phyloP scores from a whole-genome alignment of 2,888 invertebrate species.

The Xanthostigma xanthostigma region DNA sequence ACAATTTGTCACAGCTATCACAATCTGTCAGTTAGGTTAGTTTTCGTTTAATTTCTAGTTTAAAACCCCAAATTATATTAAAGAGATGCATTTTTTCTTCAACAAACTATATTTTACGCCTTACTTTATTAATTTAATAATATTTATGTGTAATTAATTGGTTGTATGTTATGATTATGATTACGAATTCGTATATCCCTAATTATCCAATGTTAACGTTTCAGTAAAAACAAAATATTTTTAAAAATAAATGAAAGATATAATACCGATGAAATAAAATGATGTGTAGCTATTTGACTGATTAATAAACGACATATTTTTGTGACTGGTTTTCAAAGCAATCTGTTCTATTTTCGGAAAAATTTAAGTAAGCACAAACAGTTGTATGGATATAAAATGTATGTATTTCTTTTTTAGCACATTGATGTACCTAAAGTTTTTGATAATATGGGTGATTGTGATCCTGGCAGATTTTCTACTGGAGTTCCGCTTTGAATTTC shows the following conservation, averaged over 20 bases:
- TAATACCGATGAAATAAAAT: no score
- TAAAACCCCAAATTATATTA: no score
- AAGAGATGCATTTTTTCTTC: no score
- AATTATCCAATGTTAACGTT: no score
- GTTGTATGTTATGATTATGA: no score
- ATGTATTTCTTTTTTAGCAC: conserved; percentile 52
- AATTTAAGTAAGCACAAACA: not conserved
- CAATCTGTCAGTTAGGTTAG: not conserved
- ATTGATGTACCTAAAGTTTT: conserved; percentile 86
- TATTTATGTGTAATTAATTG: no score
- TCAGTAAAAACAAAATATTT: no score
- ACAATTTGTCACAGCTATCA: not conserved
- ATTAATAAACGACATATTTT: not conserved
- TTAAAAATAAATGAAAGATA: no score
- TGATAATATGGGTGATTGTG: conserved; percentile 87
- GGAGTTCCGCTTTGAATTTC: conserved; percentile 97
- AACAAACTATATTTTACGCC: no score
- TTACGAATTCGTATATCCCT: no score
- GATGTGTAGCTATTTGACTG: no score
- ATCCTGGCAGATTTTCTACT: conserved; percentile 91
- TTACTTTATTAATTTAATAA: no score
- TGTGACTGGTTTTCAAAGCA: not conserved
- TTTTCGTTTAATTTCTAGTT: not conserved
- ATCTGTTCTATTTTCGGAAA: not conserved
- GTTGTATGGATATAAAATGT: not conserved